These are phyloP conservation scores for Tipula vernalis DNA, from an alignment of 2,888 invertebrate genomes.

Conservation along the genomic window DNA sequence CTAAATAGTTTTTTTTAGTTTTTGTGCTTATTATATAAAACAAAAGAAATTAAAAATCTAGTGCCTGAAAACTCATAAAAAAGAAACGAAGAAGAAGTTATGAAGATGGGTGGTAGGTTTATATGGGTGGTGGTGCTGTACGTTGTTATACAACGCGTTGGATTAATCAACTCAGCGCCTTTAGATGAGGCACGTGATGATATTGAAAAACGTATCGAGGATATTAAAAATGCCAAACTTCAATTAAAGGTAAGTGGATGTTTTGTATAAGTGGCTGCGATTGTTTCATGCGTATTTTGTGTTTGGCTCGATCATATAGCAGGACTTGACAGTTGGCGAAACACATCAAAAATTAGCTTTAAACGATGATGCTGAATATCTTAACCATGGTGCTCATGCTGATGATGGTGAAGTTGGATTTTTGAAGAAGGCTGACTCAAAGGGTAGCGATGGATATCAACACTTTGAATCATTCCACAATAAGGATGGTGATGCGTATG, in stretches of 20 bases:
- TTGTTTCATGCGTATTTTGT: background rate
- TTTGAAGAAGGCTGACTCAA: constrained; percentile 8
- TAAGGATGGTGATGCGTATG: constrained; percentile 13
- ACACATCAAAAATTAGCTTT: background rate
- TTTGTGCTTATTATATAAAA: background rate
- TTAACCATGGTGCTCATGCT: background rate
- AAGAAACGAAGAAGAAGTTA: background rate
- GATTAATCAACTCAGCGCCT: background rate
- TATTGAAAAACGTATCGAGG: background rate
- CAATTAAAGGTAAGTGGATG: background rate
- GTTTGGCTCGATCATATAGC: background rate
- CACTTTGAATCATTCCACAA: constrained; percentile 12
- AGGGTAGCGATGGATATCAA: constrained; percentile 12
- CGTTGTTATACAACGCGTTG: background rate
- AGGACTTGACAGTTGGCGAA: background rate
- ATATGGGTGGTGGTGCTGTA: background rate
- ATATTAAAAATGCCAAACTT: background rate
- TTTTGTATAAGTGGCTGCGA: background rate
- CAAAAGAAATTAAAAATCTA: background rate
- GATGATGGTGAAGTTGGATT: constrained; percentile 11
- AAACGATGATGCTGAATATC: background rate
- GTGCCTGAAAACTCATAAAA: background rate
- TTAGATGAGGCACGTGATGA: background rate
- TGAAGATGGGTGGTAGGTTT: background rate
- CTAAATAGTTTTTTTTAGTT: background rate